A percentile compares a stretch with the other conserved stretches of the same genome.
phyloP scores from a whole-genome alignment of 2,888 invertebrate genomes.

The Steinernema hermaphroditum region DNA sequence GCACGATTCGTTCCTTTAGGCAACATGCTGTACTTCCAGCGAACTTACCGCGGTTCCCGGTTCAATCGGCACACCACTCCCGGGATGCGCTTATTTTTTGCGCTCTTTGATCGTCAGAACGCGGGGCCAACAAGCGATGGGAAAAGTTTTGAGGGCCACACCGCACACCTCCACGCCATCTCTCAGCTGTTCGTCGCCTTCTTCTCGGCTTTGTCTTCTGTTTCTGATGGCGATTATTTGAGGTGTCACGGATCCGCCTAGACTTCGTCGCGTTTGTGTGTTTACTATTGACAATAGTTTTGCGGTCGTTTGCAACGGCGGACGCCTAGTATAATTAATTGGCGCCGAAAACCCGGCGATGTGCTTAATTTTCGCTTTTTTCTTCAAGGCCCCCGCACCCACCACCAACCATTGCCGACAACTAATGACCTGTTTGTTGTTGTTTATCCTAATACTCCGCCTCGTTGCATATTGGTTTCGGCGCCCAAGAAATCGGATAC shows the following conservation, averaged over 20 bases:
- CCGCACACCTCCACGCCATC: slow-evolving; percentile 22
- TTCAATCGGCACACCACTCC: no score
- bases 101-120: no score
- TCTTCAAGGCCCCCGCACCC: not conserved
- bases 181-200: slow-evolving; percentile 20
- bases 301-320: slow-evolving; percentile 19
- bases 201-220: slow-evolving; percentile 2
- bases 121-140: no score
- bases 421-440: slow-evolving; percentile 25
- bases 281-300: slow-evolving; percentile 29
- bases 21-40: no score
- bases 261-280: not conserved
- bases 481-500: slow-evolving; percentile 15
- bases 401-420: not conserved
- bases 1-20: no score
- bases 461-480: slow-evolving; percentile 15
- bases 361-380: not conserved
- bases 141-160: slow-evolving; percentile 6
- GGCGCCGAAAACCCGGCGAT: not conserved
- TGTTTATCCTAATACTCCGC: slow-evolving; percentile 20
- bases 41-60: no score
- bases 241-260: not conserved
- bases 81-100: no score
- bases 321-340: slow-evolving; percentile 4
- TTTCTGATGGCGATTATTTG: not conserved